Conservation (phyloP, 92 coral and sea anemone species). For the Actinernus sp. region DNA sequence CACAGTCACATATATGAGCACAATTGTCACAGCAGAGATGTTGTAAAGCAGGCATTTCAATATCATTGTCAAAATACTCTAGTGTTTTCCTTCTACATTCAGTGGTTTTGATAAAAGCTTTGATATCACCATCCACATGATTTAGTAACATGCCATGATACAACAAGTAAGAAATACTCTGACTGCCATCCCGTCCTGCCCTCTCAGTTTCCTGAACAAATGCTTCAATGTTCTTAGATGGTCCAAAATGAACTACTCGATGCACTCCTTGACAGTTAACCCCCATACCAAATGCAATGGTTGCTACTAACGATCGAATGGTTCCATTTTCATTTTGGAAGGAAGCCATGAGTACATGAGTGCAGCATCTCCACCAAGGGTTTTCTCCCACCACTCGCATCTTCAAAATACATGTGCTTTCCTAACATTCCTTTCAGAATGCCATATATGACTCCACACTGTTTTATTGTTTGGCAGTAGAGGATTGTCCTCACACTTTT, state of each 20-base stretch:
- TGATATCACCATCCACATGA: slow-evolving; percentile 48
- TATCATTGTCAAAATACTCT: slow-evolving; percentile 38
- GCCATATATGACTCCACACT: too few relatives aligned
- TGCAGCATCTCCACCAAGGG: slow-evolving; percentile 46
- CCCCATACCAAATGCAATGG: too few relatives aligned
- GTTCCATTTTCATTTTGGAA: slow-evolving; percentile 12
- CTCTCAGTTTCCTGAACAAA: too few relatives aligned
- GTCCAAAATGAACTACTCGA: too few relatives aligned
- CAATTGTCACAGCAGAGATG: slow-evolving; percentile 69
- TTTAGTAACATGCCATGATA: slow-evolving; percentile 43
- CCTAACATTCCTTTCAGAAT: slow-evolving; percentile 60
- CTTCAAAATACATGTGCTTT: background rate
- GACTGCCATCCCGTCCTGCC: slow-evolving; percentile 47
- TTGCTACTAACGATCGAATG: slow-evolving; percentile 28
- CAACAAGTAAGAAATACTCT: slow-evolving; percentile 14
- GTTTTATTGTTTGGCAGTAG: too few relatives aligned
- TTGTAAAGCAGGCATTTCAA: slow-evolving; percentile 1
- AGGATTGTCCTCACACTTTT: too few relatives aligned
- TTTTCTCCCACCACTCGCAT: slow-evolving; percentile 2
- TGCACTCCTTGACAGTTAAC: too few relatives aligned
- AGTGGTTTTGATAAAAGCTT: slow-evolving; percentile 12
- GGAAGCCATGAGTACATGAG: slow-evolving; percentile 25
- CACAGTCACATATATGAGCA: slow-evolving; percentile 58
- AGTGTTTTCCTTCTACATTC: slow-evolving; percentile 38
- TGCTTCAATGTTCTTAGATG: too few relatives aligned